A percentile compares a stretch with the other conserved stretches of the same genome.
These are phyloP conservation scores for Furcula furcula DNA, from an alignment of 2,888 invertebrate species.

Conservation along the genomic window DNA sequence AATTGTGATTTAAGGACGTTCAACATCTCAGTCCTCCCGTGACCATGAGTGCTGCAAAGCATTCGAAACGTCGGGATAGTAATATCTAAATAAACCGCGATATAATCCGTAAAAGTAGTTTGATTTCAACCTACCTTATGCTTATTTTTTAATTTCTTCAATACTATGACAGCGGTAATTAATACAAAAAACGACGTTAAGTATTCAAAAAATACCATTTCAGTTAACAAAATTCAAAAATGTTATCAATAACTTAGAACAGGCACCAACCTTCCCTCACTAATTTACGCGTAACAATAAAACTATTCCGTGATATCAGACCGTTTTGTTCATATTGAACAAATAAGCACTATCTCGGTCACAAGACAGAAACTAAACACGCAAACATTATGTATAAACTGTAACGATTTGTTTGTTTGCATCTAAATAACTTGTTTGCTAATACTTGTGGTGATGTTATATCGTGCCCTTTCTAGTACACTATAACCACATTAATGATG, in stretches of 20 bases:
- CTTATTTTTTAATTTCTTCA: constrained; percentile 45
- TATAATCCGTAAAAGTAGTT: not conserved
- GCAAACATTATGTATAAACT: constrained; percentile 9
- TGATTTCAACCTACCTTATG: constrained; percentile 36
- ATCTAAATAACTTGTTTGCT: constrained; percentile 1
- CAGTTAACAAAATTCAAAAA: constrained; percentile 9
- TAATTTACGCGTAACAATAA: constrained; percentile 29
- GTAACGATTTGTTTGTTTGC: constrained; percentile 3
- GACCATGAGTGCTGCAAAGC: too few species aligned
- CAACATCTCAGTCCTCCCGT: too few species aligned
- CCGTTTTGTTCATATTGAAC: constrained; percentile 14
- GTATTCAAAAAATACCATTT: constrained; percentile 55
- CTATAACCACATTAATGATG: too few species aligned
- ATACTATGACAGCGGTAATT: constrained; percentile 44
- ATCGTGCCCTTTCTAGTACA: too few species aligned
- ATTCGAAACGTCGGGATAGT: too few species aligned
- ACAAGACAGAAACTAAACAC: constrained; percentile 35
- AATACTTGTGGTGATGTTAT: too few species aligned
- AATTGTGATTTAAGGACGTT: too few species aligned
- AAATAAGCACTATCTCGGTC: constrained; percentile 37
- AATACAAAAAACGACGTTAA: constrained; percentile 36
- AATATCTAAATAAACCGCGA: too few species aligned
- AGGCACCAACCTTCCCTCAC: constrained; percentile 25
- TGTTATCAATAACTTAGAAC: constrained; percentile 1
- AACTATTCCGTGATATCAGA: constrained; percentile 17